Evolutionary conservation across 2,888 invertebrate species (phyloP).

Genomic region (Flexamia atlantica): DNA sequence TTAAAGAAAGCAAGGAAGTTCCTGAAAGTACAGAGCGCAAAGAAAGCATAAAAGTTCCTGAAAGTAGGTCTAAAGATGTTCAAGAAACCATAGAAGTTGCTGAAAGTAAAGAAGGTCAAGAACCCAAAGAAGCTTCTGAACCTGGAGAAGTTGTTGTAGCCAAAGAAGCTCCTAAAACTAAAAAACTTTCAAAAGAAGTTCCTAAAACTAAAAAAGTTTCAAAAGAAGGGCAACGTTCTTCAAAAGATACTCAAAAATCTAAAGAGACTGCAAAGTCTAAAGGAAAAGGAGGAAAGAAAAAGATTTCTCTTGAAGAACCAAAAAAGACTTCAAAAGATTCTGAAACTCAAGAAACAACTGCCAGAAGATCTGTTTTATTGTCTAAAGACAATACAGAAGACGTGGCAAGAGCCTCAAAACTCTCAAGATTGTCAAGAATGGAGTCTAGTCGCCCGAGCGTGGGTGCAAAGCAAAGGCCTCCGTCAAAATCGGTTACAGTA

Average conservation of each 20-base stretch:
- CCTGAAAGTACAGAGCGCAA: neutral
- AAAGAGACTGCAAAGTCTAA: neutral
- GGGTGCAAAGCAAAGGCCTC: neutral
- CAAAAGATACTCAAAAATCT: neutral
- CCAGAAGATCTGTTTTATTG: neutral
- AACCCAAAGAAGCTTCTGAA: too few species aligned
- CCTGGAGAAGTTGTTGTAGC: too few species aligned
- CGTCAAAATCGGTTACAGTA: neutral
- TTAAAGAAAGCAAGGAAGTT: neutral
- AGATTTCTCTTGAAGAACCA: too few species aligned
- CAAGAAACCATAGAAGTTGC: too few species aligned
- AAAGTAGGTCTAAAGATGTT: too few species aligned
- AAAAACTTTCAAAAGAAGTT: neutral
- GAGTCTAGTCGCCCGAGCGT: neutral
- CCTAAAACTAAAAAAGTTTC: neutral
- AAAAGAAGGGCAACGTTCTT: neutral
- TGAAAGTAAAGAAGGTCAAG: too few species aligned
- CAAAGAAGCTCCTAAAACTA: neutral
- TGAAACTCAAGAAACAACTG: neutral
- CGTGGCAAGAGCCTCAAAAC: neutral
- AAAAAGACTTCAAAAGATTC: neutral
- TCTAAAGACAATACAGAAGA: neutral
- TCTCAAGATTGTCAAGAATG: neutral
- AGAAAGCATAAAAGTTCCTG: too few species aligned
- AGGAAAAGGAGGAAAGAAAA: neutral